phyloP scores from a whole-genome alignment of 2,113 vertebrate genomes.

The Zapus hudsonius region DNA sequence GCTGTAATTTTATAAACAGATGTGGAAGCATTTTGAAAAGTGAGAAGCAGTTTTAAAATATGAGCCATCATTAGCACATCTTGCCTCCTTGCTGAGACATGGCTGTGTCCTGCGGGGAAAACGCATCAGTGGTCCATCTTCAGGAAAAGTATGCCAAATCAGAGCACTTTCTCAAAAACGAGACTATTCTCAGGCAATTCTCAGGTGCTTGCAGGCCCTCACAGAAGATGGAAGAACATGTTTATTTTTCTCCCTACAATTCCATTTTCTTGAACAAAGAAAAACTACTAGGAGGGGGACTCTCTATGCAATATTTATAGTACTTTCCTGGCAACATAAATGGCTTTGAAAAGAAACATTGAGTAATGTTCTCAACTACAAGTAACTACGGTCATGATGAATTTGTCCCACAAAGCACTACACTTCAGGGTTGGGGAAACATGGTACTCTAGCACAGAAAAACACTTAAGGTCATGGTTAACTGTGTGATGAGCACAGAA shows the following conservation, averaged over 20 bases:
- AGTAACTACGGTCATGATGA: neutral
- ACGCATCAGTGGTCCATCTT: slow-evolving; percentile 46
- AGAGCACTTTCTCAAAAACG: slow-evolving; percentile 26
- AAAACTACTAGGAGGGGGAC: neutral
- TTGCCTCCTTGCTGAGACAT: slow-evolving; percentile 65
- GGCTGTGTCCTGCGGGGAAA: slow-evolving; percentile 47
- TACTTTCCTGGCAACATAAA: slow-evolving; percentile 23
- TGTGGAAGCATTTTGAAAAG: slow-evolving; percentile 57
- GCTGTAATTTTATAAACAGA: slow-evolving; percentile 57
- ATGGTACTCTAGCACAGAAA: neutral
- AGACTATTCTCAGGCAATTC: slow-evolving; percentile 33
- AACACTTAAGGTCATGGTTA: slow-evolving; percentile 11
- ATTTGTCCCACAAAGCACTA: neutral
- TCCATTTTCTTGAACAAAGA: slow-evolving; percentile 50
- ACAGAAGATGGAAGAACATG: neutral
- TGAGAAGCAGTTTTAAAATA: slow-evolving; percentile 57
- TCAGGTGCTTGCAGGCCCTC: slow-evolving; percentile 11
- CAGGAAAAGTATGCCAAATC: slow-evolving; percentile 38
- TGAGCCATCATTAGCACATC: slow-evolving; percentile 50
- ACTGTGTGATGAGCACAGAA: neutral
- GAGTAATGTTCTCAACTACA: neutral
- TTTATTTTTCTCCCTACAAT: slow-evolving; percentile 30
- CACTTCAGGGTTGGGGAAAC: neutral
- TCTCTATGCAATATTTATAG: neutral
- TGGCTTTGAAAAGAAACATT: slow-evolving; percentile 14